Base-by-base conservation (phyloP, 1,140 invertebrate species). In the Neodiprion virginianus region DNA sequence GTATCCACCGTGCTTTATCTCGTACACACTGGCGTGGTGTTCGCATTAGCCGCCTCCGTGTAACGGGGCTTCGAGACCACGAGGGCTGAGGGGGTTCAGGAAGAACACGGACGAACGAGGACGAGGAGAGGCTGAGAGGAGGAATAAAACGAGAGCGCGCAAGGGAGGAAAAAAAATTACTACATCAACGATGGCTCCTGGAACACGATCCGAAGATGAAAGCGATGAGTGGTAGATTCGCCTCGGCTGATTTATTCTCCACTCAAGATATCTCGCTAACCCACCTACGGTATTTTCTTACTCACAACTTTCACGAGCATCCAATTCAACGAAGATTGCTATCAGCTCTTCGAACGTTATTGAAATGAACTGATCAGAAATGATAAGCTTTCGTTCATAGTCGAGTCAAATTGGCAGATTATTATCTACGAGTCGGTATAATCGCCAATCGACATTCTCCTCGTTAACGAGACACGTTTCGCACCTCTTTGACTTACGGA, bases 91-190 rank as follows among this genome's bases (percentile, higher is more conserved):
- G n/a, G 50, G 53, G 53, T 61, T 61, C 53, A 0, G 5, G 9
- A 67, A 48, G 61, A 68, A 28, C 50, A 10, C 71, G 68, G 73
- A 77, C n/a, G 66, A 66, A 28, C 28, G 28, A 74, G 65, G 75
- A 72, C 8, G 68, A 3, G 28, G 75, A 73, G 47, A 40, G 69
- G 74, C 23, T 69, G 74, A 75, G 48, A 65, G 65, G 50, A 48
- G 17, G 73, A 50, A 66, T 48, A 67, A 72, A 68, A 67, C 66
- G 70, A 71, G 49, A 73, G 75, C 71, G 21, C 21, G 74, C 74
- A 21, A 71, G 53, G 71, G 61, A 74, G 72, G 61, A 61, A 61
- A 61, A 53, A 61, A 61, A 61, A 61, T 61, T 61, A 61, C 53
- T 8, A 11, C 53, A 61, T 61, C 53, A 61, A 61, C 53, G 11